Base-by-base conservation (phyloP, 1,140 invertebrate genomes). In the Musca vetustissima region DNA sequence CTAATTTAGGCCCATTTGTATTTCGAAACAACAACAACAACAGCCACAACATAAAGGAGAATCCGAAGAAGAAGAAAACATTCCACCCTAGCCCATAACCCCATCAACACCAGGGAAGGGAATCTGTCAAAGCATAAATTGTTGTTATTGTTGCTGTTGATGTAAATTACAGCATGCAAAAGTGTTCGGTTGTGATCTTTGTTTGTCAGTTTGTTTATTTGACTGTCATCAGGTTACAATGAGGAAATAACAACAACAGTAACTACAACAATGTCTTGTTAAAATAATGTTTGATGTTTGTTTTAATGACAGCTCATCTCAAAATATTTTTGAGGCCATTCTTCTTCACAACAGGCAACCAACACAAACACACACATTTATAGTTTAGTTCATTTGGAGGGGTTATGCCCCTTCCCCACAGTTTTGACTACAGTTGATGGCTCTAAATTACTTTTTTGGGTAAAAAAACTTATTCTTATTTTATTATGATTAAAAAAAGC, bases 221-320 rank as follows among this genome's bases (percentile, higher is more conserved):
- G 36, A 13, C 36, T 43, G 36, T 43, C 36, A 43, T 43, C 13
- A 43, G 13, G 36, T 11, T 43, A 8, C 36, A 43, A 43, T 11
- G 6, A 43, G 36, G 13, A 4, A 43, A 43, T 43, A 43, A 43
- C 36, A 43, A 13, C 6, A 43, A 43, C 36, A 32, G 9, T 4
- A 32, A 32, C 28, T 4, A 9, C 36, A 43, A 43, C 28, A 32
- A 43, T 43, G 13, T 43, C 36, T 43, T 43, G 36, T 43, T 43
- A 43, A 57, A 57, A 57, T 57, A 28, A 57, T 57, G 53, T 57
- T 57, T 57, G 53, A 57, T 57, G 53, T 57, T 57, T 57, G 53
- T 57, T 57, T 57, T 57, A 57, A 57, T 57, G 53, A 57, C 53
- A 57, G 53, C 22, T 57, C 53, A 57, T 57, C 53, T 57, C 25